Percentiles rank a stretch among this genome's conserved stretches.
These are phyloP conservation scores for Patiria miniata DNA, from an alignment of 35 echinoderm and acorn worm genomes.

Conservation along the genomic window DNA sequence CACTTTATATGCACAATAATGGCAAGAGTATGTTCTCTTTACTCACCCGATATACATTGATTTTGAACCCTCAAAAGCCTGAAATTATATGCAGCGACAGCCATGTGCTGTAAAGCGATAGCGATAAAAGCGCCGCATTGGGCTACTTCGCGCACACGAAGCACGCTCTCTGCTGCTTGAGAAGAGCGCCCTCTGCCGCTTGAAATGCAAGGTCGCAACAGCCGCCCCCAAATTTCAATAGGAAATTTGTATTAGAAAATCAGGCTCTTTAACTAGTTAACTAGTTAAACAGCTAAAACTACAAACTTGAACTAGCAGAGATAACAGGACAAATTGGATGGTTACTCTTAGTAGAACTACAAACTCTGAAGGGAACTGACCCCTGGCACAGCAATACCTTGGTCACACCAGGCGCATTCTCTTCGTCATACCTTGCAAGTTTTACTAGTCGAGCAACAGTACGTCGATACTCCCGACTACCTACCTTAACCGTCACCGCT, in stretches of 20 bases:
- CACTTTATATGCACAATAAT: no score
- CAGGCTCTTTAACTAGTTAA: not conserved
- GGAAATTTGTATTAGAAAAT: not conserved
- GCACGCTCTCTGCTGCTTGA: no score
- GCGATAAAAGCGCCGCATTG: no score
- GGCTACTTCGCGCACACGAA: no score
- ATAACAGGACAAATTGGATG: not conserved
- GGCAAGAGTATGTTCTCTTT: no score
- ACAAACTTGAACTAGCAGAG: not conserved
- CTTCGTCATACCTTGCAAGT: constrained; percentile 20
- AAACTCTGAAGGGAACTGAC: not conserved
- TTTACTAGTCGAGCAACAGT: constrained; percentile 45
- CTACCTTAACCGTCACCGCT: constrained; percentile 38
- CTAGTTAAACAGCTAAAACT: not conserved
- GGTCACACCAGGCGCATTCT: not conserved
- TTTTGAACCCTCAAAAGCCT: no score
- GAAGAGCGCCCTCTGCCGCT: no score
- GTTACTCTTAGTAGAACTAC: not conserved
- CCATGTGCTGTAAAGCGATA: no score
- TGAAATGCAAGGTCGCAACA: not conserved
- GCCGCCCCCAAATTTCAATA: not conserved
- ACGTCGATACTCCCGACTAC: constrained; percentile 37
- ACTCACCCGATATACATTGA: no score
- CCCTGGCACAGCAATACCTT: not conserved
- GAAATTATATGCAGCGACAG: no score